Percentiles rank a stretch among this genome's conserved stretches.
Conservation (phyloP, 1,140 invertebrate genomes). For the Luehdorfia chinensis region DNA sequence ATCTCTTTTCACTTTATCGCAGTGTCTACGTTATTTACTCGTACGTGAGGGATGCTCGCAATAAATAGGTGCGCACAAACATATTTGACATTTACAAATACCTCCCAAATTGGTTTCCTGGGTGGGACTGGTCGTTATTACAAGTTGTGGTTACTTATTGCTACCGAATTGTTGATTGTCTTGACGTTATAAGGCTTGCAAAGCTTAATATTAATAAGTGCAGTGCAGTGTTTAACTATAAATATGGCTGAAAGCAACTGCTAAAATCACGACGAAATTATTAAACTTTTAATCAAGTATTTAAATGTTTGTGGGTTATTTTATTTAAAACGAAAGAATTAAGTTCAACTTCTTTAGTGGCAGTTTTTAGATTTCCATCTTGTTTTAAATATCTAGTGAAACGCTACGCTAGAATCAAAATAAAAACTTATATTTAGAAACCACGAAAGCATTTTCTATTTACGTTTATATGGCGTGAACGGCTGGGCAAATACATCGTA, state of each 20-base stretch:
- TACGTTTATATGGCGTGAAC: conserved; percentile 1
- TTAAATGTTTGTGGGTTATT: too few species aligned
- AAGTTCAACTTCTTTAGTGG: too few species aligned
- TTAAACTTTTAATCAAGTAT: too few species aligned
- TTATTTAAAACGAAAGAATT: too few species aligned
- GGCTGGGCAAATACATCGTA: conserved; percentile 7
- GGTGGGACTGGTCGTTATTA: conserved; percentile 62
- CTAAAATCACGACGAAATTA: too few species aligned
- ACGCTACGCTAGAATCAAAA: conserved; percentile 5
- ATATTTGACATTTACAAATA: conserved; percentile 73
- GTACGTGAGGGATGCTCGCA: conserved; percentile 68
- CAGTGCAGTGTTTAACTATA: too few species aligned
- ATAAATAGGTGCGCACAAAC: conserved; percentile 73
- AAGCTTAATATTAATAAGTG: neutral
- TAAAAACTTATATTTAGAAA: conserved; percentile 9
- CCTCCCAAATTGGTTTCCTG: conserved; percentile 66
- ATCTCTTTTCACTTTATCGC: conserved; percentile 73
- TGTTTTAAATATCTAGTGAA: neutral
- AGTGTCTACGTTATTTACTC: conserved; percentile 72
- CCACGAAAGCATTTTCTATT: conserved; percentile 10
- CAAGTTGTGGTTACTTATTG: conserved; percentile 51
- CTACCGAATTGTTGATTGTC: conserved; percentile 30
- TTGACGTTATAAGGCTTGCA: conserved; percentile 10
- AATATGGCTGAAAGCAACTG: too few species aligned
- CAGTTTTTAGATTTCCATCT: neutral